phyloP scores from a whole-genome alignment of 2,113 vertebrate genomes.

The Tretioscincus oriximinensis region DNA sequence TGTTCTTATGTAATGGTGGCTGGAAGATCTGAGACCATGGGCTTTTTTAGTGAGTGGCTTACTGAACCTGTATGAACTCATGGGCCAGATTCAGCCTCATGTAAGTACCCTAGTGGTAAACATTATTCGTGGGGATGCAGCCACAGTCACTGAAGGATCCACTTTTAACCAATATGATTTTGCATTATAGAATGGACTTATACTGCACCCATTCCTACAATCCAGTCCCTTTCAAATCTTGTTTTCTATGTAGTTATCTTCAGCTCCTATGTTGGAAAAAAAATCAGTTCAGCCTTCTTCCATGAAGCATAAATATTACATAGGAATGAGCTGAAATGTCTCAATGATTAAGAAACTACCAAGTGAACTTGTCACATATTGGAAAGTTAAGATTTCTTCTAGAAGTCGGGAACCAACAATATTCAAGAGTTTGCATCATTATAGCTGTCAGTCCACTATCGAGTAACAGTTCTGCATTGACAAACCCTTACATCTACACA shows the following conservation, averaged over 20 bases:
- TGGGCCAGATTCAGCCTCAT: too few species aligned
- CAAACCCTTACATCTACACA: not conserved
- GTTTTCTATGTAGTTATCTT: constrained; percentile 1
- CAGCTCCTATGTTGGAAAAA: constrained; percentile 12
- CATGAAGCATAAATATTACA: constrained; percentile 62
- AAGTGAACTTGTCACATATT: constrained; percentile 57
- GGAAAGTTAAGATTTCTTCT: constrained; percentile 59
- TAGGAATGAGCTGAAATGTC: constrained; percentile 52
- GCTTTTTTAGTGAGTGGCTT: too few species aligned
- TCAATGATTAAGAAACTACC: constrained; percentile 64
- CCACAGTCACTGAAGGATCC: not conserved
- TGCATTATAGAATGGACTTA: not conserved
- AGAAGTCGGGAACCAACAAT: constrained; percentile 55
- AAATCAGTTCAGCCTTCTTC: constrained; percentile 44
- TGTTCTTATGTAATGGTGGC: too few species aligned
- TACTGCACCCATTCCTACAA: not conserved
- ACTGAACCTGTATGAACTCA: too few species aligned
- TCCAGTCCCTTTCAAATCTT: not conserved
- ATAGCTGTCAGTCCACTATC: not conserved
- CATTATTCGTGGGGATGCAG: too few species aligned
- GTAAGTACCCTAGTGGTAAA: too few species aligned
- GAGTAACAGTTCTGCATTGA: not conserved
- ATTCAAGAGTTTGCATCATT: not conserved
- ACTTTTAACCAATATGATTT: constrained; percentile 11
- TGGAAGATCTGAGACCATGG: too few species aligned